Percentiles rank a stretch among this genome's conserved stretches.
phyloP scores from a whole-genome alignment of 2,797 vertebrate species.

The Danionella dracula region DNA sequence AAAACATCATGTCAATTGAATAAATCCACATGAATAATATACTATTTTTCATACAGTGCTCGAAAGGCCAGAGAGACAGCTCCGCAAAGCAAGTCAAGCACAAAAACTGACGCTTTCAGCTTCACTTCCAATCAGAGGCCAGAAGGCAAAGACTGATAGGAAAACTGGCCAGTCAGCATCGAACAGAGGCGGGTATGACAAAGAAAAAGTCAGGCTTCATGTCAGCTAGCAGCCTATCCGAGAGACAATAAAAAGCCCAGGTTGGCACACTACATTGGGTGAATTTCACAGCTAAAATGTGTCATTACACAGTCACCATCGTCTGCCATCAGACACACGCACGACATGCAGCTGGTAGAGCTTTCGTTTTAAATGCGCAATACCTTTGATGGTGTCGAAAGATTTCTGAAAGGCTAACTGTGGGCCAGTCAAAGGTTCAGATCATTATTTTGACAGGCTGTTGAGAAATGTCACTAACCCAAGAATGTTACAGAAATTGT shows the following conservation, averaged over 20 bases:
- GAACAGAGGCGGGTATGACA: slow-evolving; percentile 51
- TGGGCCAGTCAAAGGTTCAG: slow-evolving; percentile 41
- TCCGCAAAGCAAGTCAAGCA: slow-evolving; percentile 55
- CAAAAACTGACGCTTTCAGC: slow-evolving; percentile 65
- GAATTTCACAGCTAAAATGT: slow-evolving; percentile 5
- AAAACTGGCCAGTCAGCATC: slow-evolving; percentile 51
- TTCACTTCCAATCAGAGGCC: slow-evolving; percentile 62
- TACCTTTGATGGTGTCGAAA: slow-evolving; percentile 48
- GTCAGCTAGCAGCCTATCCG: slow-evolving; percentile 62
- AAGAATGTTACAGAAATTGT: slow-evolving; percentile 5
- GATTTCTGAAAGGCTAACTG: slow-evolving; percentile 58
- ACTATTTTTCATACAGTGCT: neutral
- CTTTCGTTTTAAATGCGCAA: slow-evolving; percentile 62
- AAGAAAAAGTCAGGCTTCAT: slow-evolving; percentile 61
- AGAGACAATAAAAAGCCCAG: slow-evolving; percentile 66
- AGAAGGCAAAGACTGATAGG: slow-evolving; percentile 47
- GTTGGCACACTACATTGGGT: neutral
- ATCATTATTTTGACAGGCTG: slow-evolving; percentile 43
- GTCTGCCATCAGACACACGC: neutral
- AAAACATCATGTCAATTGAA: no score
- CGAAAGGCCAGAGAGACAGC: slow-evolving; percentile 65
- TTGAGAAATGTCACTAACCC: slow-evolving; percentile 13
- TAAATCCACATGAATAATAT: slow-evolving; percentile 6
- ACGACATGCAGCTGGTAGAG: neutral
- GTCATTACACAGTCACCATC: neutral